Base-by-base conservation (phyloP, 2,888 invertebrate species). In the Colletes collaris region DNA sequence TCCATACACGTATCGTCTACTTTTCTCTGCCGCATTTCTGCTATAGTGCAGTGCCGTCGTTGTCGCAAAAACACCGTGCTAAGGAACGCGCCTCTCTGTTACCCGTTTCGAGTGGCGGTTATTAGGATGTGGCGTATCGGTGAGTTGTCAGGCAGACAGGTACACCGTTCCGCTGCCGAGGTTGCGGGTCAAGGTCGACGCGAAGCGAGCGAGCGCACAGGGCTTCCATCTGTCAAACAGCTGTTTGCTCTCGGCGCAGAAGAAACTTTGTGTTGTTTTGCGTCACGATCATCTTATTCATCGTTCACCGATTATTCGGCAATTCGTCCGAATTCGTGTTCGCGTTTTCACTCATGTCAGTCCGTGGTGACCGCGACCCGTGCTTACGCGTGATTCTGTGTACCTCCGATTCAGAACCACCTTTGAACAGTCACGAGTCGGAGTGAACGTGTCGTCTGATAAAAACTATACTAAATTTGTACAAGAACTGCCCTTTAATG, bases 101-200 rank as follows among this genome's bases (percentile, higher is more conserved):
- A 63, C 55, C 71, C 75, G 80, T 78, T 75, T 67, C 67, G 64
- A 82, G 80, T 75, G 82, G 79, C 87, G 76, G 87, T 82, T 75
- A 81, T 88, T 86, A 89, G 87, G 89, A 90, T 92, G 91, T 90
- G 91, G 91, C 89, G 88, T 88, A 88, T 88, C 88, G 91, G 91
- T 92, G 90, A 92, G 91, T 91, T 85, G 84, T 89, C 84, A 85
- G 83, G 52, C 84, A 77, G 62, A 27, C 62, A 82, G 80, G 68
- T 84, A 81, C 85, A 78, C 73, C 83, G 81, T 84, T 75, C 79
- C 81, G 81, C 83, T 74, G 74, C 76, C 86, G 92, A 89, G 91
- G 89, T 91, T 91, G 89, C 89, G 90, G 92, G 93, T 93, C 93
- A 93, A 92, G 93, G 93, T 92, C 92, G 90, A 63, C 77, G 79